Evolutionary conservation across 2,888 invertebrate genomes (phyloP).

Genomic region (Trachelus stipa): DNA sequence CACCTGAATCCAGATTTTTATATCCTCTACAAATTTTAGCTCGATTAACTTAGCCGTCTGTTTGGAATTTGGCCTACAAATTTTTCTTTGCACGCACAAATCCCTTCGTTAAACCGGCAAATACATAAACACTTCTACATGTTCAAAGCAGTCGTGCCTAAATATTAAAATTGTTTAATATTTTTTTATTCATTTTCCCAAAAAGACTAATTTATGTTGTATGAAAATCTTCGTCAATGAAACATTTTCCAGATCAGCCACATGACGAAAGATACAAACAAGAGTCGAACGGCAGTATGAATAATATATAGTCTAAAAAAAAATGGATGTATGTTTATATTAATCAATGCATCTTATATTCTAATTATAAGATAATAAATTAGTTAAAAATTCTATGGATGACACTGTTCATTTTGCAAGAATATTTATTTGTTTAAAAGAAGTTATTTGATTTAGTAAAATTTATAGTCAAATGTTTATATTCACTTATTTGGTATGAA

Average conservation of each 20-base stretch:
- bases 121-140: background rate
- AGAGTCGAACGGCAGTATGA: constrained; percentile 11
- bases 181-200: background rate
- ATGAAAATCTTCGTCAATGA: background rate
- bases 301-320: constrained; percentile 19
- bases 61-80: background rate
- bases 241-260: constrained; percentile 1
- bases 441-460: background rate
- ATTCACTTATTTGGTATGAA: no score
- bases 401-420: background rate
- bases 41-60: no score
- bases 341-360: background rate
- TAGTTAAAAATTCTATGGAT: background rate
- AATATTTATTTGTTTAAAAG: background rate
- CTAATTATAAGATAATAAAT: background rate
- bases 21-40: background rate
- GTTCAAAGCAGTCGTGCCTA: background rate
- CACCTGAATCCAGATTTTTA: background rate
- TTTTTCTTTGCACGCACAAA: background rate
- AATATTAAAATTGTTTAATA: background rate
- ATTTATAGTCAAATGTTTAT: no score
- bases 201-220: background rate
- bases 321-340: constrained; percentile 9
- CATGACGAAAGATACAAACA: background rate
- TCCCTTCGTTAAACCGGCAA: background rate